Conservation (phyloP, 2,113 vertebrate species). For the Xyrauchen texanus region DNA sequence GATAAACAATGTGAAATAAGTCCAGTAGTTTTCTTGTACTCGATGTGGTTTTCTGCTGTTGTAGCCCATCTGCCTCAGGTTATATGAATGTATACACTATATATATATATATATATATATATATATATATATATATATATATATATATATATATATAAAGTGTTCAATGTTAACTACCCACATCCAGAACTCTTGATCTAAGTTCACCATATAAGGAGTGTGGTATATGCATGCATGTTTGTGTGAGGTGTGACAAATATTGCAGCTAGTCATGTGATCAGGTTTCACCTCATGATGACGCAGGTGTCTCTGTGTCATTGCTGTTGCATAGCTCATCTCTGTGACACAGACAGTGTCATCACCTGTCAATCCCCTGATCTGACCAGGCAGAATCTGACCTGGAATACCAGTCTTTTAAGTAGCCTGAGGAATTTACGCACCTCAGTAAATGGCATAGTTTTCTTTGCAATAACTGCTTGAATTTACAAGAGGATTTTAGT, state of each 20-base stretch:
- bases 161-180: too few species aligned
- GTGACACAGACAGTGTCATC: constrained; percentile 10
- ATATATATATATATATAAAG: too few species aligned
- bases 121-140: too few species aligned
- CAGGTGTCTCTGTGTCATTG: constrained; percentile 7
- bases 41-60: too few species aligned
- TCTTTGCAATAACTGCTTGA: neutral
- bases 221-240: neutral
- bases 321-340: constrained; percentile 29
- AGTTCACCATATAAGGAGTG: neutral
- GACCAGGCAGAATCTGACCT: neutral
- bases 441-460: constrained; percentile 2
- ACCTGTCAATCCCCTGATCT: neutral
- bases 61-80: too few species aligned
- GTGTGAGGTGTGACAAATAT: neutral
- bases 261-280: constrained; percentile 34
- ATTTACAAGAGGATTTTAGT: neutral
- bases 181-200: too few species aligned
- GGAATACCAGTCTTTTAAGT: constrained; percentile 12
- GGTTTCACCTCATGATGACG: neutral
- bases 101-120: too few species aligned
- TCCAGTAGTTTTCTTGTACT: too few species aligned
- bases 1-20: too few species aligned
- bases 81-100: too few species aligned
- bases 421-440: constrained; percentile 14